Conservation (phyloP, 2,113 vertebrate species). For the Tichodroma muraria region DNA sequence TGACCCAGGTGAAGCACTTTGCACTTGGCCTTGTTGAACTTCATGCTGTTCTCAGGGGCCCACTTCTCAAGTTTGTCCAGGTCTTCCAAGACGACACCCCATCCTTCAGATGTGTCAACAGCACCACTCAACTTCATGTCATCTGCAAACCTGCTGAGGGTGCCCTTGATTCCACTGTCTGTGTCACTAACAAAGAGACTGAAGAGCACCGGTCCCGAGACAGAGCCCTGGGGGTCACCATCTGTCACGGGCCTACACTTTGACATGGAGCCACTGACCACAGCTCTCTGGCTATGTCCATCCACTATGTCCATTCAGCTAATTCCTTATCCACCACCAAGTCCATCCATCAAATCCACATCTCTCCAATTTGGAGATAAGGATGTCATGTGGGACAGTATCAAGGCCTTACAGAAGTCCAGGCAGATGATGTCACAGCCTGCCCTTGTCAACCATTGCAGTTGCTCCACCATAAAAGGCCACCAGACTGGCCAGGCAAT, state of each 20-base stretch:
- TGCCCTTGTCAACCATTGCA: background rate
- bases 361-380: background rate
- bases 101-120: background rate
- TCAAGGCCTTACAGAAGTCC: background rate
- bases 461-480: background rate
- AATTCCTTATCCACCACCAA: background rate
- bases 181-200: background rate
- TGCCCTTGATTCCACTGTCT: background rate
- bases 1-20: background rate
- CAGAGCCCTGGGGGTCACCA: background rate
- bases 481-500: background rate
- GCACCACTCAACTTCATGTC: background rate
- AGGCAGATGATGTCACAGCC: background rate
- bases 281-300: background rate
- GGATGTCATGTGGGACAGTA: background rate
- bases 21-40: background rate
- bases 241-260: background rate
- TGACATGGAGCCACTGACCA: background rate
- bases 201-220: background rate
- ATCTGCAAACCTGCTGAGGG: background rate
- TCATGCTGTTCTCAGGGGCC: background rate
- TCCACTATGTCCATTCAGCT: background rate
- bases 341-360: background rate
- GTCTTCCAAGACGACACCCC: background rate
- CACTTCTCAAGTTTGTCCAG: background rate